Evolutionary conservation across 2,888 invertebrate species (phyloP).

Genomic region (Trichopria drosophilae): DNA sequence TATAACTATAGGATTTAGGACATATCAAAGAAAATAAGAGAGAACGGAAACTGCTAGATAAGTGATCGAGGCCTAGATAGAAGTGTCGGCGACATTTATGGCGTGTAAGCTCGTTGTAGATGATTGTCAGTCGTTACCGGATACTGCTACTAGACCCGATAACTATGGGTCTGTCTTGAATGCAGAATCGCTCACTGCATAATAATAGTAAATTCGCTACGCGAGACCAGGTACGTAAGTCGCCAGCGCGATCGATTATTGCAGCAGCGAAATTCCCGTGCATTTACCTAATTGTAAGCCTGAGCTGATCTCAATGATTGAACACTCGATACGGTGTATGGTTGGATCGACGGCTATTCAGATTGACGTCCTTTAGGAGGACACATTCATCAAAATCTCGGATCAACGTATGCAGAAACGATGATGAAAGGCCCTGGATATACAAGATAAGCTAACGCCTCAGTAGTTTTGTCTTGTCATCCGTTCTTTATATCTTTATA

Average conservation of each 20-base stretch:
- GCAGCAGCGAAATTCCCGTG: conserved; percentile 11
- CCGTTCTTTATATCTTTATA: too few species aligned
- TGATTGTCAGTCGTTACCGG: conserved; percentile 24
- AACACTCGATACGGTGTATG: conserved; percentile 1
- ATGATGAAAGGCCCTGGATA: too few species aligned
- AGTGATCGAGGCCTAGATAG: too few species aligned
- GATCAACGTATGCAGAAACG: too few species aligned
- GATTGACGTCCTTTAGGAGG: conserved; percentile 2
- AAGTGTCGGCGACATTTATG: conserved; percentile 34
- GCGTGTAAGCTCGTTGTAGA: conserved; percentile 40
- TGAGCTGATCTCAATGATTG: conserved; percentile 10
- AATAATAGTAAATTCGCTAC: neutral
- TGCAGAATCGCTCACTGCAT: neutral
- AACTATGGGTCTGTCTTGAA: neutral
- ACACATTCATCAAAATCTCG: too few species aligned
- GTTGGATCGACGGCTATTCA: neutral
- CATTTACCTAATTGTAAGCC: conserved; percentile 16
- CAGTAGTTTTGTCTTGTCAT: too few species aligned
- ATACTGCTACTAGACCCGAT: conserved; percentile 16
- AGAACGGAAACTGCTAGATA: too few species aligned
- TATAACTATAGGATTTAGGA: too few species aligned
- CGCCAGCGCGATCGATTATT: conserved; percentile 1
- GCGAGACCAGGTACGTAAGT: neutral
- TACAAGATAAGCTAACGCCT: too few species aligned
- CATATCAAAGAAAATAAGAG: too few species aligned